Base-by-base conservation (phyloP, 2,888 invertebrate genomes). In the Blomia tropicalis region DNA sequence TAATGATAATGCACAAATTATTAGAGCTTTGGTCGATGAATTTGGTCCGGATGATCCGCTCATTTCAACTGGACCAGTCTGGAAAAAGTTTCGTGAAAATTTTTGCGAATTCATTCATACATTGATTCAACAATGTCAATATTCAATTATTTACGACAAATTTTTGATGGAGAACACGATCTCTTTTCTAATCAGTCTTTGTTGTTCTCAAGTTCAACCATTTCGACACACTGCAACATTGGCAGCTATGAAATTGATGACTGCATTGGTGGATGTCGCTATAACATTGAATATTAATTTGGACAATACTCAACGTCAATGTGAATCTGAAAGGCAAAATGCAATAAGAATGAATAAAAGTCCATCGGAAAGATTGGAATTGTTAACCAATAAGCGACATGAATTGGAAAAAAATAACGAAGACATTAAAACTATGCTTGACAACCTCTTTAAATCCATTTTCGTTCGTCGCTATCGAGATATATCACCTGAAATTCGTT, bases 141-240 rank as follows among this genome's bases (percentile, higher is more conserved):
- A 95, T 77, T 90, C 91, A 59, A 96, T 99, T 67, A 95, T 99
- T 72, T 98, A 96, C 70, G 98, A 98, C 76, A 92, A 95, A 75
- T 93, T 91, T 75, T 79, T 99, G 67, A 96, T 98, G 93, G 98
- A 99, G 75, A 93, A 92, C 73, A 85, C 99, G 11, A 95, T 98
- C 70, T 95, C 96, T 0, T 77, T 99, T 63, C 79, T 99, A 58
- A 98, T 95, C 17, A 95, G 93, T 0, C 78, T 98, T 58, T 93
- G 96, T 0, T 96, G 98, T 78, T 96, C 95, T 0, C 95, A 96
- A 81, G 77, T 91, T 51, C 78, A 90, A 71, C 90, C 91, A 3
- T 91, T 91, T 74, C 78, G 91, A 64, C 91, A 91, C 71, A 91
- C 91, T 1, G 90, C 92, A 58, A 93, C 92, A 17, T 76, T 92